These are phyloP conservation scores for Drosophila arawakana DNA, from an alignment of 1,140 invertebrate species.

Conservation along the genomic window DNA sequence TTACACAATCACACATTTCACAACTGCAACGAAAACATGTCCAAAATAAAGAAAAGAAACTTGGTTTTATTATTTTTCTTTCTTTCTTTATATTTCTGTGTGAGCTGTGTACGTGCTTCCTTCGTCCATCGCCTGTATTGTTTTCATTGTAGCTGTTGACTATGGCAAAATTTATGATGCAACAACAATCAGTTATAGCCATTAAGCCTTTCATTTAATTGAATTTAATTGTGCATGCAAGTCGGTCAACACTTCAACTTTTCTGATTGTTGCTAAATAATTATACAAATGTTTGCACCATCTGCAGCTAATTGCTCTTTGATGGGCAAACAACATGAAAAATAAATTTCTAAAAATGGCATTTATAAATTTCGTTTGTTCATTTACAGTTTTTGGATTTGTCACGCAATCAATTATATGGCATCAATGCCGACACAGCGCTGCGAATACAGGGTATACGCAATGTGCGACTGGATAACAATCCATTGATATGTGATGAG, in stretches of 20 bases:
- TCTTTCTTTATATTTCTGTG: conserved; percentile 5
- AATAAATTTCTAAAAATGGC: conserved; percentile 27
- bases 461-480: conserved; percentile 86
- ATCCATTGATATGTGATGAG: conserved; percentile 88
- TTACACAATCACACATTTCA: conserved; percentile 8
- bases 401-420: conserved; percentile 87
- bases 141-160: conserved; percentile 34
- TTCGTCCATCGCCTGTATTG: conserved; percentile 5
- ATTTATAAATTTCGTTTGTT: conserved; percentile 35
- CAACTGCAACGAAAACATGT: conserved; percentile 38
- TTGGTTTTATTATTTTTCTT: conserved; percentile 11
- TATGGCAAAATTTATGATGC: conserved; percentile 60
- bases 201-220: conserved; percentile 79
- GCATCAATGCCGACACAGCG: conserved; percentile 86
- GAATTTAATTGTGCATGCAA: conserved; percentile 77
- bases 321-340: conserved; percentile 39
- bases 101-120: conserved; percentile 41
- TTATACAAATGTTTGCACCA: conserved; percentile 26
- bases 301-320: conserved; percentile 67
- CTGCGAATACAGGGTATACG: conserved; percentile 84
- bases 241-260: conserved; percentile 47
- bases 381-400: conserved; percentile 85
- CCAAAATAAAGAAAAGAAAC: conserved; percentile 9
- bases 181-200: conserved; percentile 72
- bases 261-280: conserved; percentile 16